Evolutionary conservation across 2,797 vertebrate genomes (phyloP).

Genomic region (Sarcoramphus papa): DNA sequence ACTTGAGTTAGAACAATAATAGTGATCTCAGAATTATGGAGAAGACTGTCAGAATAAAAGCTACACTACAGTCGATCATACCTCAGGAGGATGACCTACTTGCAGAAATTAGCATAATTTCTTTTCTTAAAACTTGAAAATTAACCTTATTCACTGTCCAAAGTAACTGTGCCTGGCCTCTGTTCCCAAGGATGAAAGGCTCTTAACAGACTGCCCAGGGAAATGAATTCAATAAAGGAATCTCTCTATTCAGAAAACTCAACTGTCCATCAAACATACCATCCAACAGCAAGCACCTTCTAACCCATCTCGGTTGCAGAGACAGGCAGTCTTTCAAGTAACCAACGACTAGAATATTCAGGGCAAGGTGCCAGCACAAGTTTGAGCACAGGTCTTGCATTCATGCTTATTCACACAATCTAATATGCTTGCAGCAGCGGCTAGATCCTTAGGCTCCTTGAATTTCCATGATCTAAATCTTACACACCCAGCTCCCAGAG

Average conservation of each 20-base stretch:
- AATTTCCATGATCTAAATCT: neutral
- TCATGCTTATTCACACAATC: neutral
- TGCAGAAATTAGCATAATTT: neutral
- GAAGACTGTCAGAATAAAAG: neutral
- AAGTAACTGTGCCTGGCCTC: neutral
- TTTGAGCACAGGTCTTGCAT: neutral
- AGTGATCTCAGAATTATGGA: neutral
- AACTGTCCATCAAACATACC: neutral
- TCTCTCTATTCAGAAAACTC: neutral
- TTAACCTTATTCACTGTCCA: neutral
- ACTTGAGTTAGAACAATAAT: neutral
- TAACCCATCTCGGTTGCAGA: neutral
- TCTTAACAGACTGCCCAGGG: neutral
- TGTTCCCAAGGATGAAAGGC: neutral
- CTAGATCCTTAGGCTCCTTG: neutral
- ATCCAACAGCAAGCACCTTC: neutral
- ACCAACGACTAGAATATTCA: neutral
- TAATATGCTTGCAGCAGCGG: neutral
- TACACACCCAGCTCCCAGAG: neutral
- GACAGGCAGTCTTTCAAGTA: neutral
- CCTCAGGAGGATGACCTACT: neutral
- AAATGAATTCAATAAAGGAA: neutral
- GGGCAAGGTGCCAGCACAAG: neutral
- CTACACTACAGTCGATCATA: neutral
- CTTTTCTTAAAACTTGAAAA: neutral